These are phyloP conservation scores for Mirounga angustirostris DNA, from an alignment of 2,113 vertebrate species.

Conservation along the genomic window DNA sequence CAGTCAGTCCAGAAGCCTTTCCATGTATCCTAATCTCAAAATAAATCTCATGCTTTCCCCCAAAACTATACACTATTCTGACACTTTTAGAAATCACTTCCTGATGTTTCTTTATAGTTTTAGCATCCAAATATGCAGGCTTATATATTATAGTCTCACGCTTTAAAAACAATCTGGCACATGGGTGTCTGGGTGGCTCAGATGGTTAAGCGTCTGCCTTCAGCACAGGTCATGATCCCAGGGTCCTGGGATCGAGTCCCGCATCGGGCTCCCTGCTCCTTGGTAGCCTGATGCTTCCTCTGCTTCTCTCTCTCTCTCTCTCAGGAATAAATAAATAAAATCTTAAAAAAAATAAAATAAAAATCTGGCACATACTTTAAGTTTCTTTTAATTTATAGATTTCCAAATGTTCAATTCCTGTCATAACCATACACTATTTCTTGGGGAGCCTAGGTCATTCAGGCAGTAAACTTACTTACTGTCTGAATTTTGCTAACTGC, in stretches of 20 bases:
- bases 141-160: not conserved
- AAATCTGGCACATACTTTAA: not conserved
- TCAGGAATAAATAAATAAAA: too few species aligned
- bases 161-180: not conserved
- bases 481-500: slow-evolving; percentile 15
- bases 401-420: not conserved
- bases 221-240: too few species aligned
- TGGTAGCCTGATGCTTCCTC: too few species aligned
- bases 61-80: not conserved
- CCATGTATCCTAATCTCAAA: not conserved
- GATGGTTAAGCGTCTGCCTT: too few species aligned
- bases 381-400: not conserved
- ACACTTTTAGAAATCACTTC: not conserved
- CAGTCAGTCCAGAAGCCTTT: not conserved
- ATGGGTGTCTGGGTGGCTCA: not conserved
- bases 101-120: slow-evolving; percentile 13
- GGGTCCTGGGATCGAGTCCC: too few species aligned
- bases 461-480: not conserved
- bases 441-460: not conserved
- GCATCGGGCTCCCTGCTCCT: too few species aligned
- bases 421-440: not conserved
- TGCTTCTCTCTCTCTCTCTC: too few species aligned
- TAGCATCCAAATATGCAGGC: not conserved
- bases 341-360: too few species aligned
- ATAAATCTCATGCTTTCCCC: not conserved